phyloP scores from a whole-genome alignment of 2,113 vertebrate species.

The Chloebia gouldiae region DNA sequence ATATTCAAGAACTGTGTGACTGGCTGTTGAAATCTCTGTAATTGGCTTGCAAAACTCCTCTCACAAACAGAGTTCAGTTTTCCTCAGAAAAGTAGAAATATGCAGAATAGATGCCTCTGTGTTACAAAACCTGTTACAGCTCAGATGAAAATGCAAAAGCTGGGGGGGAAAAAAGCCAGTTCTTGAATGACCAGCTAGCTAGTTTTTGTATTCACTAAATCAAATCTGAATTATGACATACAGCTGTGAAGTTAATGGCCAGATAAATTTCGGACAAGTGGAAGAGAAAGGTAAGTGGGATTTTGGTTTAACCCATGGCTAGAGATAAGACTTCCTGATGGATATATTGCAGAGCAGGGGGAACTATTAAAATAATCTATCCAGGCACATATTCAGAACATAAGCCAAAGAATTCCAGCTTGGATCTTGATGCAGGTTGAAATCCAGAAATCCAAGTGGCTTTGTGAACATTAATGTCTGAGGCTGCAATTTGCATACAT shows the following conservation, averaged over 20 bases:
- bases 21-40: background rate
- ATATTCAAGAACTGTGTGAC: background rate
- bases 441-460: background rate
- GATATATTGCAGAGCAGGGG: background rate
- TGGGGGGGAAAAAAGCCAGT: fast-evolving
- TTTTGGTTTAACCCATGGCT: background rate
- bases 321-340: background rate
- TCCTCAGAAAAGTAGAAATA: background rate
- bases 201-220: background rate
- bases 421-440: background rate
- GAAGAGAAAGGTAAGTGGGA: background rate
- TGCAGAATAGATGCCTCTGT: background rate
- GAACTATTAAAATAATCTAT: background rate
- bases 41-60: background rate
- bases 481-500: background rate
- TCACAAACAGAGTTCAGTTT: background rate
- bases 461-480: background rate
- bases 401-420: background rate
- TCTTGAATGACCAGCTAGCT: background rate
- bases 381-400: background rate
- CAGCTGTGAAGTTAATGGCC: background rate
- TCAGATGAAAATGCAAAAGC: background rate
- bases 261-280: background rate
- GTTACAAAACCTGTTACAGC: background rate
- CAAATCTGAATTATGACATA: background rate